Evolutionary conservation across 1,140 invertebrate species (phyloP), one percentile per base, ranked within the genome.

Genomic region (Drosophila punjabiensis): DNA sequence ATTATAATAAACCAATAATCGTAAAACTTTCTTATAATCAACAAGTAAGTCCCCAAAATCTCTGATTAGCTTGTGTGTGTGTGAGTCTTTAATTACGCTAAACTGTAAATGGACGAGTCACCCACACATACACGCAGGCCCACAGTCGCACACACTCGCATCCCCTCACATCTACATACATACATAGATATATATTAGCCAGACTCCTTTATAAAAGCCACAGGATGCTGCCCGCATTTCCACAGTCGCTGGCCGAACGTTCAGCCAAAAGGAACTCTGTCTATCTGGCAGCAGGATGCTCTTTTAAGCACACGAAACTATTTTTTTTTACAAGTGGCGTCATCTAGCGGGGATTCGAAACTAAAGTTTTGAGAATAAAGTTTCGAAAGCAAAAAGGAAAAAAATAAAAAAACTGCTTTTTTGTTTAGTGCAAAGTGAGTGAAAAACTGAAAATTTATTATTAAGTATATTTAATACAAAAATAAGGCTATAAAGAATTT

Each of bases 161-260:
- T 24, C 5, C 67, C 8, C 24, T 30, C 41, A 52, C 18, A 39
- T 43, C 14, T 48, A 43, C 43, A 73, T n/a, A 41, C n/a, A 47
- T 62, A 58, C 28, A 68, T 20, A 53, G 24, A 24, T 30, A 43
- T 62, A 66, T 48, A 53, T 45, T 73, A 35, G 53, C 60, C 53
- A 41, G 32, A 43, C 50, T 50, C 62, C 64, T 60, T 63, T 66
- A 92, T 92, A 92, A 92, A 92, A 92, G 82, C 80, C 84, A 75
- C 75, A 82, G 78, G 70, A 89, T 50, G 64, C 73, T 69, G 80
- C 67, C 68, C 73, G 82, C 76, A 89, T 63, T 89, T 81, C 66
- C 80, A 82, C 91, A 92, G 91, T 92, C 79, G 78, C 79, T 81
- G 73, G 74, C 66, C 50, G 79, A 87, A 81, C 88, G 91, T 73